Conservation (phyloP, 2,113 vertebrate genomes). For the Thamnaconus septentrionalis region DNA sequence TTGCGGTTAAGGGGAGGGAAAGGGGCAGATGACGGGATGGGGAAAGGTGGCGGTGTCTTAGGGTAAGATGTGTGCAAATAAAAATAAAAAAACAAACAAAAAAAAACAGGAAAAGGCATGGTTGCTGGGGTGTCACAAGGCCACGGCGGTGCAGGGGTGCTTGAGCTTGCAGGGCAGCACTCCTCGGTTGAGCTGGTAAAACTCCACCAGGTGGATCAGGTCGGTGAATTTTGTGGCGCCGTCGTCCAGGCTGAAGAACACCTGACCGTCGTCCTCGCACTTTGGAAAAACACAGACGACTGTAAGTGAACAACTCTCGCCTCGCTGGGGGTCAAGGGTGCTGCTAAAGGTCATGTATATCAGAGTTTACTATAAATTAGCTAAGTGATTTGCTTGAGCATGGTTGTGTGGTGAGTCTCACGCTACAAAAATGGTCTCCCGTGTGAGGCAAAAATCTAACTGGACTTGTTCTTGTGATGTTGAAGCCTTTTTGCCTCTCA, state of each 20-base stretch:
- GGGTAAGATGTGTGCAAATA: conserved; percentile 58
- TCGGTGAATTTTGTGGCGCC: conserved; percentile 97
- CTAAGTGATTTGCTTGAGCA: too few species aligned
- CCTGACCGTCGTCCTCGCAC: conserved; percentile 95
- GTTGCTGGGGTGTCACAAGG: conserved; percentile 85
- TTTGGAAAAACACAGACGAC: conserved; percentile 45
- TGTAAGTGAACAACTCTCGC: conserved; percentile 2
- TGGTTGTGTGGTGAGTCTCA: too few species aligned
- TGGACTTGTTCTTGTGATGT: too few species aligned
- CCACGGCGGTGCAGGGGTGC: conserved; percentile 95
- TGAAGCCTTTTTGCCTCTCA: too few species aligned
- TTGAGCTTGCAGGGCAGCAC: conserved; percentile 97
- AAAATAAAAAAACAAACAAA: conserved; percentile 36
- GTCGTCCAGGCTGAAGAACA: conserved; percentile 96
- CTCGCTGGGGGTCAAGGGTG: too few species aligned
- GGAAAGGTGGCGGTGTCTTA: conserved; percentile 14
- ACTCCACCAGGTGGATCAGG: conserved; percentile 98
- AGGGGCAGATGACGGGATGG: background rate
- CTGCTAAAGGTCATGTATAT: too few species aligned
- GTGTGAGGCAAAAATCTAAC: too few species aligned
- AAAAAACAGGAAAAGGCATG: background rate
- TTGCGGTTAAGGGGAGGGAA: conserved; percentile 14
- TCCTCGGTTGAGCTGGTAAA: conserved; percentile 98
- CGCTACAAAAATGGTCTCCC: too few species aligned
- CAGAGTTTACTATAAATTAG: too few species aligned